Evolutionary conservation across 1,140 invertebrate genomes (phyloP).

Genomic region (Calycopis cecrops): DNA sequence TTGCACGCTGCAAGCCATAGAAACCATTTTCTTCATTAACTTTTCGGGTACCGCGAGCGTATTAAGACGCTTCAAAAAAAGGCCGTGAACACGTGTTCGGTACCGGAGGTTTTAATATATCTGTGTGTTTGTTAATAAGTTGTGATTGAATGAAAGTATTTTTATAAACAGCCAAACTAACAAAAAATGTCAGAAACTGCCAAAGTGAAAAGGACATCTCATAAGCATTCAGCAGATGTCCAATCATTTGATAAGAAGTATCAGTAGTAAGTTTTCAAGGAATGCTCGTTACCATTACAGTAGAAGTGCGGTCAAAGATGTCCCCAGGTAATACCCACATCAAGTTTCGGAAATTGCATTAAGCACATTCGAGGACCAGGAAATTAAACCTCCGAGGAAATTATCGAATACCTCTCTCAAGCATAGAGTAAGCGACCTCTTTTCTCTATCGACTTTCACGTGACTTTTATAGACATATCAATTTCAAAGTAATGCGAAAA

Average conservation of each 20-base stretch:
- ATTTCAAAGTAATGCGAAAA: constrained; percentile 2
- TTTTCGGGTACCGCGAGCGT: too few relatives aligned
- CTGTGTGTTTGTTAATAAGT: too few relatives aligned
- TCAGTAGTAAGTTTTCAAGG: background rate
- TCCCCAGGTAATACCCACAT: constrained; percentile 19
- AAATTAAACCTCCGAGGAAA: constrained; percentile 70
- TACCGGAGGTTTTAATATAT: too few relatives aligned
- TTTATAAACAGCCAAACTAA: too few relatives aligned
- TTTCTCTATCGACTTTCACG: constrained; percentile 30
- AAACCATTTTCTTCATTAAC: too few relatives aligned
- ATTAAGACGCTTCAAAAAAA: too few relatives aligned
- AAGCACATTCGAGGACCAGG: constrained; percentile 66
- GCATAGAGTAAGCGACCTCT: constrained; percentile 45
- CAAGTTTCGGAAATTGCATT: constrained; percentile 64
- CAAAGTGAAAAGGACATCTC: background rate
- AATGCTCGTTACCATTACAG: constrained; percentile 5
- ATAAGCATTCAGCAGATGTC: background rate
- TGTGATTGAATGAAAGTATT: too few relatives aligned
- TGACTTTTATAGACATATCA: constrained; percentile 15
- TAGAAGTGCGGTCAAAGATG: constrained; percentile 13
- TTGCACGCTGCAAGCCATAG: too few relatives aligned
- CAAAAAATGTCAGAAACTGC: too few relatives aligned
- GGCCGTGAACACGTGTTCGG: too few relatives aligned
- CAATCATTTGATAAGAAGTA: background rate
- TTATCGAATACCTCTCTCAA: constrained; percentile 62